phyloP scores from a whole-genome alignment of 2,797 vertebrate species.

The Danio tinwini region DNA sequence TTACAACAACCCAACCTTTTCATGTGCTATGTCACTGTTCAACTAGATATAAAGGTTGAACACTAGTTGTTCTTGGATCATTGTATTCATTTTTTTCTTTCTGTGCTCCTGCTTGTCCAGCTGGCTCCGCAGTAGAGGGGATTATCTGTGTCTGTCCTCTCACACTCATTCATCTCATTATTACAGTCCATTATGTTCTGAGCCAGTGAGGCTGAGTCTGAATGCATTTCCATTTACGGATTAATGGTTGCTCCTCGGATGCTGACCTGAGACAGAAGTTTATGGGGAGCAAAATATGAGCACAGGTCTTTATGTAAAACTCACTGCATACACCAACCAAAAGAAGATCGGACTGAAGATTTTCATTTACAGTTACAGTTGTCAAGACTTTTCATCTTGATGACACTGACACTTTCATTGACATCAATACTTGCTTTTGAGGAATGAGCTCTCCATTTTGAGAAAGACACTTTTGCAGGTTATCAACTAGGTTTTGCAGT shows the following conservation, averaged over 20 bases:
- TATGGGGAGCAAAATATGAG: not conserved
- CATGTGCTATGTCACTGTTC: too few species aligned
- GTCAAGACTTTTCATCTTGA: too few species aligned
- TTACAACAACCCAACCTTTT: not conserved
- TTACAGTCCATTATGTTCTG: slow-evolving; percentile 51
- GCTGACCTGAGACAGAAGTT: slow-evolving; percentile 17
- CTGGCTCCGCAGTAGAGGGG: slow-evolving; percentile 18
- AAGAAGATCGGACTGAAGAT: not conserved
- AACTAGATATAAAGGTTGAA: not conserved
- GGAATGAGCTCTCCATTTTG: too few species aligned
- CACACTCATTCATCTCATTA: slow-evolving; percentile 47
- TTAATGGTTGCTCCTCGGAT: slow-evolving; percentile 44
- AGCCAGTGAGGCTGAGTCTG: slow-evolving; percentile 23
- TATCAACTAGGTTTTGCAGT: too few species aligned
- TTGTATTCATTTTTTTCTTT: not conserved
- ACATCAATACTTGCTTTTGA: too few species aligned
- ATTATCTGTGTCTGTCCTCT: slow-evolving; percentile 51
- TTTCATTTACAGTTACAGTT: too few species aligned
- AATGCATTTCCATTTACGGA: slow-evolving; percentile 50
- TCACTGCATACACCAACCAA: not conserved
- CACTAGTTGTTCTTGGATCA: not conserved
- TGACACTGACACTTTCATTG: too few species aligned
- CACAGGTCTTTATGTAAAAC: slow-evolving; percentile 18
- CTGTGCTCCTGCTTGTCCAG: slow-evolving; percentile 21
- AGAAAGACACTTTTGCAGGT: too few species aligned